These are phyloP conservation scores for Cheumatopsyche charites DNA, from an alignment of 1,140 invertebrate genomes.

Conservation along the genomic window DNA sequence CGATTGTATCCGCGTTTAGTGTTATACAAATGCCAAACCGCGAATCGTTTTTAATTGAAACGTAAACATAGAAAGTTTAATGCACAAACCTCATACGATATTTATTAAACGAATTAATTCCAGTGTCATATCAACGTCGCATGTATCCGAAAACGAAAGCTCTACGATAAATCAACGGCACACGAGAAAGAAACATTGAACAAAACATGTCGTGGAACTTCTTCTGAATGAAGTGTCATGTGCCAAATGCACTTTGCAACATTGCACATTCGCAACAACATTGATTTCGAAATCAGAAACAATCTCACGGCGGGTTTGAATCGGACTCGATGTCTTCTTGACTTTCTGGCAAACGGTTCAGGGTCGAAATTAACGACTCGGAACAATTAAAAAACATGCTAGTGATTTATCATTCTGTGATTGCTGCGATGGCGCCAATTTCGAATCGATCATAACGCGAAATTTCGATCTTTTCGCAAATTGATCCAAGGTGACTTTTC, in stretches of 20 bases:
- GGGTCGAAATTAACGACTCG: conserved; percentile 2
- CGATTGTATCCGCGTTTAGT: conserved; percentile 9
- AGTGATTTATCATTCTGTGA: background rate
- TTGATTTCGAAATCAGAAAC: no score
- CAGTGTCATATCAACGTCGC: no score
- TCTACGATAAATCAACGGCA: background rate
- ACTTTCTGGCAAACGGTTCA: background rate
- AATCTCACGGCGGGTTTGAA: no score
- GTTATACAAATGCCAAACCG: background rate
- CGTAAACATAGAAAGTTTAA: no score
- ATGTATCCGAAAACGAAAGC: no score
- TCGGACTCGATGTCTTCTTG: background rate
- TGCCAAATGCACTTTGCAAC: background rate
- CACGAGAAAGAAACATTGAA: background rate
- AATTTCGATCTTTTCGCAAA: background rate
- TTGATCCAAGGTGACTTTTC: conserved; percentile 11
- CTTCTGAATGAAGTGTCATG: conserved; percentile 10
- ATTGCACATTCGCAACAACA: no score
- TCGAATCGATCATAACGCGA: background rate
- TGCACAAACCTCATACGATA: no score
- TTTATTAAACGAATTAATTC: no score
- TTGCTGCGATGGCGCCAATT: background rate
- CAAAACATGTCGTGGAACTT: background rate
- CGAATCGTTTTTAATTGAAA: no score
- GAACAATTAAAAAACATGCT: background rate